Percentiles rank a stretch among this genome's conserved stretches.
Evolutionary conservation across 1,140 invertebrate genomes (phyloP).

Genomic region (Lasioglossum albipes): DNA sequence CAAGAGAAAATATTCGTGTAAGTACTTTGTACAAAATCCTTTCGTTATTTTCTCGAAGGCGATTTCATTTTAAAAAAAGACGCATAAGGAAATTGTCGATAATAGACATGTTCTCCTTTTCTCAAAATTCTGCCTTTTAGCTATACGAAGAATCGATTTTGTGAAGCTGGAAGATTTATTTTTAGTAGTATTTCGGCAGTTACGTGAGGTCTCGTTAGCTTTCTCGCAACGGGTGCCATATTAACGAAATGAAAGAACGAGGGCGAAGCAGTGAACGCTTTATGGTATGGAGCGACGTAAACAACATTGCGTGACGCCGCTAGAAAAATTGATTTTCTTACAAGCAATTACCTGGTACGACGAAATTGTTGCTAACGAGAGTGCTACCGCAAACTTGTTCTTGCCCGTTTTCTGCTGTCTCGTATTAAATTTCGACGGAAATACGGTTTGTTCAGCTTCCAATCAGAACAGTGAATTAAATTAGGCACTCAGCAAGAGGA

Average conservation of each 20-base stretch:
- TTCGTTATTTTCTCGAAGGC: too few species aligned
- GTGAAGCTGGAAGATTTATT: neutral
- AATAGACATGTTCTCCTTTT: too few species aligned
- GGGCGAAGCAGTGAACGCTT: too few species aligned
- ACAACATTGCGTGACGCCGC: neutral
- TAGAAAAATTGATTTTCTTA: neutral
- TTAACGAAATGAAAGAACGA: neutral
- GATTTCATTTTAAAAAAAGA: too few species aligned
- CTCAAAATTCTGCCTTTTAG: too few species aligned
- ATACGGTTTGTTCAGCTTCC: conserved; percentile 72
- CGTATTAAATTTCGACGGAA: conserved; percentile 81
- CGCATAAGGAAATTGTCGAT: too few species aligned
- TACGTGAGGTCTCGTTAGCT: too few species aligned
- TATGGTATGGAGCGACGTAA: neutral
- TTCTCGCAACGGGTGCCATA: too few species aligned
- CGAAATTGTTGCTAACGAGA: conserved; percentile 71
- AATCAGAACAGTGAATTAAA: conserved; percentile 17
- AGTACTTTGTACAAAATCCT: too few species aligned
- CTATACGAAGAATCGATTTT: too few species aligned
- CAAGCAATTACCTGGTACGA: conserved; percentile 66
- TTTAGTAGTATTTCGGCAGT: too few species aligned
- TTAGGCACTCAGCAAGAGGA: neutral
- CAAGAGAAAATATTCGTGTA: too few species aligned
- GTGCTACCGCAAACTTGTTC: conserved; percentile 80
- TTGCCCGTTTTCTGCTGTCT: conserved; percentile 51